Conservation (phyloP, 2,888 invertebrate genomes). For the Drosophila tanythrix region DNA sequence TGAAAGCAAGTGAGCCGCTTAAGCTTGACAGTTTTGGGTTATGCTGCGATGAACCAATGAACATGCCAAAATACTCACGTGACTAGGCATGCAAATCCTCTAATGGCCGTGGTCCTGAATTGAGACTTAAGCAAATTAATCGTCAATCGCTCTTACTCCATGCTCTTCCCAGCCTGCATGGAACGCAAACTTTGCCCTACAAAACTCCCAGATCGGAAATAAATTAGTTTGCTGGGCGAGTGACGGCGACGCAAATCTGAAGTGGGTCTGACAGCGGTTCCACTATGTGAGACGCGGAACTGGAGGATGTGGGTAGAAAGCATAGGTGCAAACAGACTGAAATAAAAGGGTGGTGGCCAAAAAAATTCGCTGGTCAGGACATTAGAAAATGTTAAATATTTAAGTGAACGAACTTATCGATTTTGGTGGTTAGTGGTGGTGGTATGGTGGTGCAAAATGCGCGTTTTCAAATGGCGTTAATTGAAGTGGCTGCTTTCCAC, state of each 20-base stretch:
- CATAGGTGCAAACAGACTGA: too few relatives aligned
- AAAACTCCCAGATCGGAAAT: conserved; percentile 73
- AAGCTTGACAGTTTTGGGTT: conserved; percentile 76
- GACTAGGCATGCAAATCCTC: conserved; percentile 63
- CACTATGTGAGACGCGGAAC: neutral
- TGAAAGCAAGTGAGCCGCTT: conserved; percentile 55
- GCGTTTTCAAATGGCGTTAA: conserved; percentile 65
- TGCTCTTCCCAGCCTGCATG: neutral
- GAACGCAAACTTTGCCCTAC: conserved; percentile 46
- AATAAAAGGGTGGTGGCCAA: conserved; percentile 1
- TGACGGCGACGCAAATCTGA: conserved; percentile 73
- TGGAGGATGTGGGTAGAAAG: neutral
- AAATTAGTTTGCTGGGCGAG: conserved; percentile 75
- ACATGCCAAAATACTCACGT: conserved; percentile 65
- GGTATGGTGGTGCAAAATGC: conserved; percentile 22
- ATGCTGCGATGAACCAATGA: conserved; percentile 68
- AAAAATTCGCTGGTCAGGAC: conserved; percentile 23
- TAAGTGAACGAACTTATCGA: conserved; percentile 68
- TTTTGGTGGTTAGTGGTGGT: conserved; percentile 25
- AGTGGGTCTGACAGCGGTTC: conserved; percentile 74
- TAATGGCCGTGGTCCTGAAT: conserved; percentile 37
- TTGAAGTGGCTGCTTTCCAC: conserved; percentile 70
- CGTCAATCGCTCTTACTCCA: conserved; percentile 47
- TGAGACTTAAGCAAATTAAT: conserved; percentile 75
- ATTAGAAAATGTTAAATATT: conserved; percentile 63